A percentile compares a stretch with the other conserved stretches of the same genome.
phyloP scores from a whole-genome alignment of 2,797 vertebrate species.

The Gouania willdenowi region DNA sequence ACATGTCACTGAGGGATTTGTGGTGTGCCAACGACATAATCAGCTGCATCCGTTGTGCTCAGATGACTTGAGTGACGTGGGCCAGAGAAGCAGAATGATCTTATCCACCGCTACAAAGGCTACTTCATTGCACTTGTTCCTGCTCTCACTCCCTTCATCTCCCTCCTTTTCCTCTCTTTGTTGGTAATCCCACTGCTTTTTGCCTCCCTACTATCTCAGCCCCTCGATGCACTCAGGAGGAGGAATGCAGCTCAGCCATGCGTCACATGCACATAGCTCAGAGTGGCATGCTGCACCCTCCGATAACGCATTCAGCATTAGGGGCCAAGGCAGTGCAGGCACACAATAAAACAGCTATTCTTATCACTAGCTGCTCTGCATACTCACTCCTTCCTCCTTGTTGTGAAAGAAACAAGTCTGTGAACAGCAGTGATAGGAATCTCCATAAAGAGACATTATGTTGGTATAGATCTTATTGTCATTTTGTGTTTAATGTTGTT shows the following conservation, averaged over 20 bases:
- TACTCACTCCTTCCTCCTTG: slow-evolving; percentile 12
- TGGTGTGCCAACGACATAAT: slow-evolving; percentile 37
- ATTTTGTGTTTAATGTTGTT: too few species aligned
- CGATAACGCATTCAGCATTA: slow-evolving; percentile 71
- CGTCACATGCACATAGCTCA: slow-evolving; percentile 68
- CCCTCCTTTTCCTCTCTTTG: slow-evolving; percentile 26
- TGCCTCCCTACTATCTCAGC: slow-evolving; percentile 63
- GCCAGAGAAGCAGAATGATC: slow-evolving; percentile 57
- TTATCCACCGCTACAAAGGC: slow-evolving; percentile 66
- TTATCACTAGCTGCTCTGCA: slow-evolving; percentile 55
- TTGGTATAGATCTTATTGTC: slow-evolving; percentile 3
- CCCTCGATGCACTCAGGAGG: slow-evolving; percentile 61
- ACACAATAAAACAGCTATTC: slow-evolving; percentile 74
- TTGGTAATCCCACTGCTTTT: slow-evolving; percentile 42
- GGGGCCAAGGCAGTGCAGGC: slow-evolving; percentile 67
- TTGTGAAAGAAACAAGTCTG: slow-evolving; percentile 25
- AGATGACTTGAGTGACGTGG: slow-evolving; percentile 43
- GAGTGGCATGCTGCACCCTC: slow-evolving; percentile 64
- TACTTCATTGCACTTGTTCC: slow-evolving; percentile 65
- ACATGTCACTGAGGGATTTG: slow-evolving; percentile 18
- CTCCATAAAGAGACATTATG: slow-evolving; percentile 8
- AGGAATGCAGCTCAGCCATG: slow-evolving; percentile 67
- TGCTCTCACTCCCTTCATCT: slow-evolving; percentile 26
- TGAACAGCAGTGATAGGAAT: slow-evolving; percentile 18
- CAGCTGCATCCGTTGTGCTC: slow-evolving; percentile 33